Conservation (phyloP, 2,113 vertebrate genomes). For the Smithornis capensis region DNA sequence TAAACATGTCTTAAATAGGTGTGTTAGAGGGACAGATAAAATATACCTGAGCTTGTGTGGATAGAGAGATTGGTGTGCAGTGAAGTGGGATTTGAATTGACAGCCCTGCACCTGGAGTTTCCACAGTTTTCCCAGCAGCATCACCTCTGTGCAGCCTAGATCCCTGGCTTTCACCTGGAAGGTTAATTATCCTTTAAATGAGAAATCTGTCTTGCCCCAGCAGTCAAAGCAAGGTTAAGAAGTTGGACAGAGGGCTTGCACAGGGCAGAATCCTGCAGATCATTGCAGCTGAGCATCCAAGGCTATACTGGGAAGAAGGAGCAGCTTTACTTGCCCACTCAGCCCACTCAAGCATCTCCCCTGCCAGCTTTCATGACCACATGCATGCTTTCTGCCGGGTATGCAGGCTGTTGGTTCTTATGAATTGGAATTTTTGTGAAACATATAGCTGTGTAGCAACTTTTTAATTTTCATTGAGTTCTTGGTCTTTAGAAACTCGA, state of each 20-base stretch:
- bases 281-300: fast-evolving
- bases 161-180: not conserved
- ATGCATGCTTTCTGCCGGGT: fast-evolving
- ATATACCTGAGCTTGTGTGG: not conserved
- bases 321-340: not conserved
- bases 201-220: not conserved
- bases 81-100: not conserved
- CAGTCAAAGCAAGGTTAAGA: not conserved
- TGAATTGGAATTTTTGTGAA: not conserved
- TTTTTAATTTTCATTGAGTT: not conserved
- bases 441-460: not conserved
- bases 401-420: not conserved
- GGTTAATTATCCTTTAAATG: not conserved
- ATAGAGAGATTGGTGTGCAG: not conserved
- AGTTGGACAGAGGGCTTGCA: not conserved
- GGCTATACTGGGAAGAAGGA: not conserved
- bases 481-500: not conserved
- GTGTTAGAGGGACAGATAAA: not conserved
- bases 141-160: not conserved
- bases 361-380: not conserved
- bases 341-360: not conserved
- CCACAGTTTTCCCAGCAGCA: not conserved
- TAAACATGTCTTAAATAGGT: not conserved
- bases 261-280: not conserved
- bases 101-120: not conserved